Evolutionary conservation across 1,140 invertebrate genomes (phyloP).

Genomic region (Caenorhabditis remanei): DNA sequence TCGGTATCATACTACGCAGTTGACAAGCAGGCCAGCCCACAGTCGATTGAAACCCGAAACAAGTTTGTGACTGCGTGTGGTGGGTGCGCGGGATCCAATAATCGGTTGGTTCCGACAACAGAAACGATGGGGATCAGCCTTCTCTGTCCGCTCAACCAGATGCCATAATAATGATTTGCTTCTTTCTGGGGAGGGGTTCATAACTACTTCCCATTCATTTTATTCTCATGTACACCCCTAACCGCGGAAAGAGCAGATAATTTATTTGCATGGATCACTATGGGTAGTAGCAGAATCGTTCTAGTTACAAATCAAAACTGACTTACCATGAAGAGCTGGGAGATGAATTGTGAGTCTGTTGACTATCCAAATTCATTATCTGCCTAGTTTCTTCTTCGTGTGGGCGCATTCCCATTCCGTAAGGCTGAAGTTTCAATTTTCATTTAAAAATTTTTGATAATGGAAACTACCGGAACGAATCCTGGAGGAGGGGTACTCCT

Average conservation of each 20-base stretch:
- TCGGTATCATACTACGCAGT: slow-evolving; percentile 21
- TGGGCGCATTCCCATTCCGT: slow-evolving; percentile 40
- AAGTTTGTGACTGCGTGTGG: slow-evolving; percentile 40
- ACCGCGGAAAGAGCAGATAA: not conserved
- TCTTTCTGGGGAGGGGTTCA: not conserved
- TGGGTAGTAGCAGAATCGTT: not conserved
- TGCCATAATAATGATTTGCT: slow-evolving; percentile 46
- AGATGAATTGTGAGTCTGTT: slow-evolving; percentile 30
- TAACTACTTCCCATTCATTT: not conserved
- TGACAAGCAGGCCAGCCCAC: not conserved
- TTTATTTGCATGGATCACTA: too few species aligned
- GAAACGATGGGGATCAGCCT: slow-evolving; percentile 50
- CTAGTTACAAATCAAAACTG: not conserved
- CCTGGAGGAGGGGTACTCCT: slow-evolving; percentile 22
- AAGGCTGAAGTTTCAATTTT: not conserved
- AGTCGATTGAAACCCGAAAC: slow-evolving; percentile 47
- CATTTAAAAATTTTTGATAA: not conserved
- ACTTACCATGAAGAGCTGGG: slow-evolving; percentile 25
- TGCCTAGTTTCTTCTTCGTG: slow-evolving; percentile 47
- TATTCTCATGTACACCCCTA: not conserved
- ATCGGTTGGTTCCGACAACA: slow-evolving; percentile 51
- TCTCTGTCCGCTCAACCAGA: slow-evolving; percentile 9
- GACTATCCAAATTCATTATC: slow-evolving; percentile 44
- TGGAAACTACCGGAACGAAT: not conserved
- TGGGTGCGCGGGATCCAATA: slow-evolving; percentile 30